Evolutionary conservation across 2,113 vertebrate species (phyloP), one percentile per base, ranked within the genome.

Genomic region (Microcebus ravelobensis): DNA sequence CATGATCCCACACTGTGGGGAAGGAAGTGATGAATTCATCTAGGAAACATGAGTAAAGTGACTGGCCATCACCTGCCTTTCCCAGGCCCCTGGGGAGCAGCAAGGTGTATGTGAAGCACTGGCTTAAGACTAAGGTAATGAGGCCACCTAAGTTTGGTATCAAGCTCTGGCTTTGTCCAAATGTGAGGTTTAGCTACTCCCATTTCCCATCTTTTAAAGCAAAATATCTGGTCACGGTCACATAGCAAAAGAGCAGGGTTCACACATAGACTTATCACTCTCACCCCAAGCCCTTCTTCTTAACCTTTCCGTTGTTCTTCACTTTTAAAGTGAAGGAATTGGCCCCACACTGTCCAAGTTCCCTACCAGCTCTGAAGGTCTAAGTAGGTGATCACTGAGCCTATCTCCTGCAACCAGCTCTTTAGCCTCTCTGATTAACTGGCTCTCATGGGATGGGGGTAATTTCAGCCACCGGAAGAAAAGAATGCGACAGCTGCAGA

Each of bases 401-500:
- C 48, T 93, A 2, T 59, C 17, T 36, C 55, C 39, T 31, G n/a
- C 29, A 59, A 39, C 85, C 3, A 48, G 5, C 39, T 90, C n/a
- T 81, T 39, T 21, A 71, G 15, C 45, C 17, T 57, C 15, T 77
- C 39, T 65, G 87, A 59, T 70, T 96, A 93, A 98, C 90, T 93
- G 82, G 9, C 42, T 95, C 3, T 97, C 7, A 6, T 87, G 92
- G 89, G 86, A 0, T 63, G 36, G 86, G 71, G 85, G 17, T 59
- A 59, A 36, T 80, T 95, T 1, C 77, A 99, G 99, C 97, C 99
- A 99, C 92, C 98, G 99, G 14, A 99, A 99, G 98, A 99, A 99
- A 98, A 99, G 99, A 80, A 99, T 99, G 99, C 98, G 99, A n/a
- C 99, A 99, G 81, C 99, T 99, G 0, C 99, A 99, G 98, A 99